Evolutionary conservation across 2,113 vertebrate genomes (phyloP), one percentile per base, ranked within the genome.

Genomic region (Pelodiscus sinensis): DNA sequence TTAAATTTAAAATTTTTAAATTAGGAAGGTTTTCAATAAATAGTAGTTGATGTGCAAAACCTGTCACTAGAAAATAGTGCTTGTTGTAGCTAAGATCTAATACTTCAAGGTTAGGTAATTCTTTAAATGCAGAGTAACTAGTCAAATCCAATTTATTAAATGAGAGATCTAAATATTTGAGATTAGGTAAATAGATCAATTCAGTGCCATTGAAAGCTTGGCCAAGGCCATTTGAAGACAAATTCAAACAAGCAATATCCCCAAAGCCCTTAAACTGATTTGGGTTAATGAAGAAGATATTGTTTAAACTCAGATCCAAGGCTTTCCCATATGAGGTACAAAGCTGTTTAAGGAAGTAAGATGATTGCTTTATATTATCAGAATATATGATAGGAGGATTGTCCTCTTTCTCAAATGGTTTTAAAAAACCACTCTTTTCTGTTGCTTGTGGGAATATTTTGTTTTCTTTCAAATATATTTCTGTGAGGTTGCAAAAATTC

Each of bases 231-330:
- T 98, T 98, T 81, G 92, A 27, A 7, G 98, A 98, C n/a, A 98
- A 97, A 92, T 98, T 98, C 22, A 98, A 97, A 90, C 97, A 98
- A 52, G 95, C 93, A 55, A 97, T 97, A 71, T 98, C 85, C 15
- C 84, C 91, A 87, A 97, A 98, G 2, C 86, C 92, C 16, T 91
- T 55, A 90, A 98, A 98, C 6, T 96, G 97, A 51, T 97, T 35
- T 65, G 95, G 95, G 52, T 97, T 95, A 93, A 98, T 98, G 86
- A 98, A 98, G 78, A 98, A 98, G n/a, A 98, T 92, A 91, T 97
- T 98, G 83, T 98, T 98, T 75, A 96, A 95, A 86, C 96, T 98
- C 50, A 98, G 97, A 79, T 97, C 92, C 71, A 98, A 94, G 73
- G 98, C 96, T 54, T 96, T 96, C 6, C 93, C 87, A 18, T 96